phyloP scores from a whole-genome alignment of 2,113 vertebrate species.

The Thryonomys swinderianus region DNA sequence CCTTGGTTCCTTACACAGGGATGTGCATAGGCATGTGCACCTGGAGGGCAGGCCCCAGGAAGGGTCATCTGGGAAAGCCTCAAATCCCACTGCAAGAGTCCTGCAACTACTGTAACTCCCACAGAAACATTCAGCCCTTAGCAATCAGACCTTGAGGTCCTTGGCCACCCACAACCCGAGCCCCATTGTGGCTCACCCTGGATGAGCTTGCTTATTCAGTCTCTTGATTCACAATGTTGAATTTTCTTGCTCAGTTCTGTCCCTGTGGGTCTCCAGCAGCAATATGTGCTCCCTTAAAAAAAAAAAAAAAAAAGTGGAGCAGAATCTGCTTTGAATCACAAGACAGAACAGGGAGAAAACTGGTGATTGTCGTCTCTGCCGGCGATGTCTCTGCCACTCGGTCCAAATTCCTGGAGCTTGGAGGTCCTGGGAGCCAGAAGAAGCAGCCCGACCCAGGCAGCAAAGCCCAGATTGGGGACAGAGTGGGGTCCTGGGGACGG shows the following conservation, averaged over 20 bases:
- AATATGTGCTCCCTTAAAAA: conserved; percentile 81
- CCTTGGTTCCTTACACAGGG: background rate
- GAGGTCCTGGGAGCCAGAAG: conserved; percentile 90
- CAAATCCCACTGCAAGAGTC: conserved; percentile 19
- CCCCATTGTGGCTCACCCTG: background rate
- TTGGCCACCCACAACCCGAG: background rate
- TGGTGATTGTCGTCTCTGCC: conserved; percentile 89
- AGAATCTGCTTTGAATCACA: conserved; percentile 90
- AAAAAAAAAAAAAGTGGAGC: conserved; percentile 68
- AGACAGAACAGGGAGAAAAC: conserved; percentile 91
- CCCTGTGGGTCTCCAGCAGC: conserved; percentile 68
- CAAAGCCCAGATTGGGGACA: conserved; percentile 90
- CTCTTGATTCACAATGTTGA: conserved; percentile 48
- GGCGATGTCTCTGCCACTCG: conserved; percentile 96
- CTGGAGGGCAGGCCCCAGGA: background rate
- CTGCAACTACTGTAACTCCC: conserved; percentile 44
- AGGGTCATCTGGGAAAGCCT: background rate
- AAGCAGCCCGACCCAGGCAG: conserved; percentile 89
- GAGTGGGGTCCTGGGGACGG: conserved; percentile 81
- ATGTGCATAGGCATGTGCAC: background rate
- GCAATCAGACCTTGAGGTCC: conserved; percentile 72
- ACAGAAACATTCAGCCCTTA: conserved; percentile 66
- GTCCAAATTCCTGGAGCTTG: conserved; percentile 91
- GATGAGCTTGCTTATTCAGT: background rate
- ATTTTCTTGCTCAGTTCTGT: conserved; percentile 48